Percentiles rank a stretch among this genome's conserved stretches.
Conservation (phyloP, 2,113 vertebrate genomes). For the Nycticorax nycticorax region DNA sequence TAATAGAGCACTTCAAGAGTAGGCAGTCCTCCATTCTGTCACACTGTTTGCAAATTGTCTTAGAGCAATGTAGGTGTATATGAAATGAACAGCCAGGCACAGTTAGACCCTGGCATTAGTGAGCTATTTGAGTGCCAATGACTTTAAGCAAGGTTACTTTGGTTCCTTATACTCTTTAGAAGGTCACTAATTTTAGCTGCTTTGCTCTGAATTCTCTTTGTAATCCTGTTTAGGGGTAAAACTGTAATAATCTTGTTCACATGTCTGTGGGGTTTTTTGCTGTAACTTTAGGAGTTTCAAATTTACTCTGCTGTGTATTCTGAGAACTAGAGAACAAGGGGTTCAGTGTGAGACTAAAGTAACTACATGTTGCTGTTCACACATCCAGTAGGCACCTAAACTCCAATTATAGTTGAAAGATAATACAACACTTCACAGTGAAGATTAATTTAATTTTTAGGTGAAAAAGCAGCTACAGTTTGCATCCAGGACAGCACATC, state of each 20-base stretch:
- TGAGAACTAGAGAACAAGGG: not conserved
- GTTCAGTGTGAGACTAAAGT: not conserved
- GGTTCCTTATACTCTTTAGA: not conserved
- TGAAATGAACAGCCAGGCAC: not conserved
- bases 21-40: not conserved
- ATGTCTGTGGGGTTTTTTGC: not conserved
- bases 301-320: not conserved
- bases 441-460: not conserved
- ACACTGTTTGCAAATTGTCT: not conserved
- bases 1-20: not conserved
- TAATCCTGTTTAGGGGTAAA: conserved; percentile 32
- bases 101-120: not conserved
- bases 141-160: not conserved
- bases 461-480: not conserved
- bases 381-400: not conserved
- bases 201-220: not conserved
- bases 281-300: not conserved
- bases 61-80: not conserved
- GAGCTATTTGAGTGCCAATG: not conserved
- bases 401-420: not conserved
- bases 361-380: not conserved
- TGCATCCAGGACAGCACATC: not conserved
- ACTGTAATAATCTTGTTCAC: not conserved
- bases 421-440: not conserved
- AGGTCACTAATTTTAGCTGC: not conserved